Conservation (phyloP, 2,888 invertebrate species). For the Stenichneumon culpator region DNA sequence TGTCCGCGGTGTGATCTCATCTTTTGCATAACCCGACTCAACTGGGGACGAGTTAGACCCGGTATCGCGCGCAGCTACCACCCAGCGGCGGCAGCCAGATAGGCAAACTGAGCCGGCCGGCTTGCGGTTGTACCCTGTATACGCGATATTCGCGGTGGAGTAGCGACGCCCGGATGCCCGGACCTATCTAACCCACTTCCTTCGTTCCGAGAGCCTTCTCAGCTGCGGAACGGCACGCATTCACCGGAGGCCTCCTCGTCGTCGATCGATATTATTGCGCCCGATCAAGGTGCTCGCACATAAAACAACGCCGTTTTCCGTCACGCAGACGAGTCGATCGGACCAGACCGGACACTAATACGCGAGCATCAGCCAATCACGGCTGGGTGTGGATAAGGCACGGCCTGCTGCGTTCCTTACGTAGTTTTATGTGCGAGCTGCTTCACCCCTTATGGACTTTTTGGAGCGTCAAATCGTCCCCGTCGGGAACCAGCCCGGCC, state of each 20-base stretch:
- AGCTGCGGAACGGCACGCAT: background rate
- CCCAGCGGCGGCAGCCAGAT: conserved; percentile 30
- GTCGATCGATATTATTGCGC: background rate
- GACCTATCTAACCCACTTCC: conserved; percentile 60
- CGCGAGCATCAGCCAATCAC: too few relatives aligned
- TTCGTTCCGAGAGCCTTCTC: background rate
- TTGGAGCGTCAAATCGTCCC: background rate
- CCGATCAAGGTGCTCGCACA: too few relatives aligned
- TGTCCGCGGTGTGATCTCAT: conserved; percentile 73
- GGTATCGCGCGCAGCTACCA: conserved; percentile 65
- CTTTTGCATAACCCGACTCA: conserved; percentile 77
- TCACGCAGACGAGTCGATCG: too few relatives aligned
- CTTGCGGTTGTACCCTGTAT: background rate
- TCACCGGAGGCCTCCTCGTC: background rate
- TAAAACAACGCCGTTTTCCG: too few relatives aligned
- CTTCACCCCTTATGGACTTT: background rate
- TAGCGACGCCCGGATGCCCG: conserved; percentile 42
- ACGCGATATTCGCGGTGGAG: conserved; percentile 17
- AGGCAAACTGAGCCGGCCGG: conserved; percentile 31
- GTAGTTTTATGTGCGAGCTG: too few relatives aligned
- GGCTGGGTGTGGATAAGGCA: too few relatives aligned
- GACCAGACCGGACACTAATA: too few relatives aligned
- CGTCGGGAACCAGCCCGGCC: too few relatives aligned
- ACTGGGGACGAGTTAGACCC: conserved; percentile 75
- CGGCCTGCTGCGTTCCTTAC: too few relatives aligned